Base-by-base conservation (phyloP, 1,140 invertebrate genomes). In the Drosophila sp. region DNA sequence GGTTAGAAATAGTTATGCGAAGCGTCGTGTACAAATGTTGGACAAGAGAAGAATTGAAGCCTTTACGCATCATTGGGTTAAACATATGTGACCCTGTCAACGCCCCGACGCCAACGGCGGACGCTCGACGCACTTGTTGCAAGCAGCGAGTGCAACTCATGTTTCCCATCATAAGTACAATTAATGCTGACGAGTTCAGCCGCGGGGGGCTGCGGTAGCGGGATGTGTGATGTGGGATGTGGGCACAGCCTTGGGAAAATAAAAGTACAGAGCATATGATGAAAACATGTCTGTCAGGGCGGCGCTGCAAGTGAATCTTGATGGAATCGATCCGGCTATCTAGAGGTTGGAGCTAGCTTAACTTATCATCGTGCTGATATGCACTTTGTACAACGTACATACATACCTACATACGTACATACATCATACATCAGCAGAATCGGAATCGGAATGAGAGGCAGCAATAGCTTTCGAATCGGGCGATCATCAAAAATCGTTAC, bases 401-500 rank as follows among this genome's bases (percentile, higher is more conserved):
- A 53, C 4, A 53, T n/a, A n/a, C n/a, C n/a, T n/a, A n/a, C n/a
- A n/a, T n/a, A n/a, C n/a, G n/a, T n/a, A n/a, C n/a, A n/a, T n/a
- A n/a, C n/a, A n/a, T n/a, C n/a, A n/a, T 18, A 21, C 21, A 21
- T 34, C 8, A 21, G 27, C 18, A 46, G 27, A 6, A 36, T 2
- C 18, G n/a, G 27, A 6, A 36, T 2, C 18, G n/a, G 14, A 13
- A 32, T 29, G 3, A 13, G 9, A 7, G 32, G 50, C 51, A 50
- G 62, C 50, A 51, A 32, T 21, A 27, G 57, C 46, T 61, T 41
- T 27, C 36, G 29, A 63, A 40, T 51, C 45, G 14, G 50, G 7
- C 69, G 70, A 72, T 72, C 63, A 43, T 45, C 46, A 27, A 57
- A 72, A 57, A 51, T 59, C 70, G 58, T 53, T 14, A 54, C 70